Evolutionary conservation across 2,113 vertebrate genomes (phyloP), one percentile per base, ranked within the genome.

Genomic region (Psettodes erumei): DNA sequence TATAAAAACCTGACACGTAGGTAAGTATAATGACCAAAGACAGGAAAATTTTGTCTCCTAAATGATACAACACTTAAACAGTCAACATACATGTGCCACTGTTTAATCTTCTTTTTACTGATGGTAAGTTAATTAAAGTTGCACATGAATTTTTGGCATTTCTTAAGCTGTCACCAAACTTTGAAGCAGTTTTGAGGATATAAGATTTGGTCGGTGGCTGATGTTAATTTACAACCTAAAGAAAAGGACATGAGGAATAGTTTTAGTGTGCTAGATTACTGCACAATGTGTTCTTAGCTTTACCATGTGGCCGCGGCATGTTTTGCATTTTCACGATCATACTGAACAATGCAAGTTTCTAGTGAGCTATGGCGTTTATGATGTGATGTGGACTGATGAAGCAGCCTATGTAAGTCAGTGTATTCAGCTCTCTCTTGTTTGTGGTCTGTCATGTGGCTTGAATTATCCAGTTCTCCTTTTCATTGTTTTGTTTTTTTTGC

Each of bases 401-500:
- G 43, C 21, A 63, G 51, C 33, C n/a, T 23, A 6, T 50, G 25
- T 21, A 15, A 32, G 12, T 53, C 42, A 50, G 10, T 63, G 3
- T 12, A 37, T 21, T 58, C 33, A 35, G 1, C 1, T 58, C 8
- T 25, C 16, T 45, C 37, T 48, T 15, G 13, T 6, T 48, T 75
- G 70, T 62, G 69, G 69, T 65, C 15, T 62, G 45, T 65, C 40
- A 58, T 81, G 73, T 70, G 77, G 65, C 30, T 72, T 21, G 4
- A 13, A 71, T 81, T 67, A 71, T 38, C 15, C 32, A 21, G 19
- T 43, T 32, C 18, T n/a, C 56, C 47, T 69, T 50, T 51, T 38
- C 66, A n/a, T n/a, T n/a, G n/a, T 4, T 43, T 0, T 16, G 37
- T 54, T 47, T 48, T 19, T 63, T 74, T 28, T 43, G 11, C 8